These are phyloP conservation scores for Allobates femoralis DNA, from an alignment of 2,797 vertebrate species.

Conservation along the genomic window DNA sequence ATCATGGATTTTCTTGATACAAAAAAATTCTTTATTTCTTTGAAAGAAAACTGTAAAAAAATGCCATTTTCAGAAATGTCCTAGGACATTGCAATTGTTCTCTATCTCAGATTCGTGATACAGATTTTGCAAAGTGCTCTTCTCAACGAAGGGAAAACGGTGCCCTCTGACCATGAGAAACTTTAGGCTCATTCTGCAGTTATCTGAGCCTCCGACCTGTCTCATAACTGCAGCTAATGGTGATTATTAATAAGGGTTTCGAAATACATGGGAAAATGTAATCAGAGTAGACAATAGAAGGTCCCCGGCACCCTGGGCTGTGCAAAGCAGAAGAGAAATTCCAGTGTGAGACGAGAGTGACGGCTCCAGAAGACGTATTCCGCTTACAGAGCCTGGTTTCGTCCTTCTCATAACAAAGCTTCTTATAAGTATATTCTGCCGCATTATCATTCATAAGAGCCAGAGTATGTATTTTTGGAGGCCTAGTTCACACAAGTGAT, in stretches of 20 bases:
- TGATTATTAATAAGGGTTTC: constrained; percentile 25
- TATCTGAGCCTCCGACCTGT: constrained; percentile 32
- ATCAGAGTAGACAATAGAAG: constrained; percentile 37
- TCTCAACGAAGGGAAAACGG: constrained; percentile 64
- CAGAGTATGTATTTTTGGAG: background rate
- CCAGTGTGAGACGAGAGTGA: constrained; percentile 35
- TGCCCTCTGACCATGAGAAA: constrained; percentile 58
- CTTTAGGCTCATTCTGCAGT: constrained; percentile 36
- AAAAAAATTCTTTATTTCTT: background rate
- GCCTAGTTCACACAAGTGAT: constrained; percentile 37
- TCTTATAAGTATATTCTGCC: constrained; percentile 37
- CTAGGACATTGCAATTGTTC: constrained; percentile 58
- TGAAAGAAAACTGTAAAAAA: background rate
- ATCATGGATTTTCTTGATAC: background rate
- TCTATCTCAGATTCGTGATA: constrained; percentile 63
- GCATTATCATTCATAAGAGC: constrained; percentile 24
- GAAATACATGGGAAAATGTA: constrained; percentile 48
- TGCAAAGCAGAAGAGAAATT: constrained; percentile 39
- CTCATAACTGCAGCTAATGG: constrained; percentile 49
- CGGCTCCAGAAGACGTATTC: constrained; percentile 36
- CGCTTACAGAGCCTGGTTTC: constrained; percentile 31
- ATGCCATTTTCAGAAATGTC: background rate
- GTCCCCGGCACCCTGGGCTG: constrained; percentile 46
- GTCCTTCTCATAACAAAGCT: constrained; percentile 36
- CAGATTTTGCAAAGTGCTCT: constrained; percentile 47